Evolutionary conservation across 2,797 vertebrate species (phyloP).

Genomic region (Eulemur rubriventer): DNA sequence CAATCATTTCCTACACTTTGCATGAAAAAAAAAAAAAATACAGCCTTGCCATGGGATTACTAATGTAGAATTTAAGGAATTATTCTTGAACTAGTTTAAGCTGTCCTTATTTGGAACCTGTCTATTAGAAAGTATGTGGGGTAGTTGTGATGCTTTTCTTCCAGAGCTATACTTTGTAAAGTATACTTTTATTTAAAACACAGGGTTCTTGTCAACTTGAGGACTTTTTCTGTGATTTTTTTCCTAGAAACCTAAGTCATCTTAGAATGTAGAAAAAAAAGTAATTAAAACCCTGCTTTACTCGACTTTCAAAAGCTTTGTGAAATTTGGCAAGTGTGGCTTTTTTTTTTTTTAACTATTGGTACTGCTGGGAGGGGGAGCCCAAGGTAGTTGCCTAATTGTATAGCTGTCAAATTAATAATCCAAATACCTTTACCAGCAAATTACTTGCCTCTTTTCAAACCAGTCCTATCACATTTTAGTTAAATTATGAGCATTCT

Average conservation of each 20-base stretch:
- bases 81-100: neutral
- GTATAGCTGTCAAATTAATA: neutral
- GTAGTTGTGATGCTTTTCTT: no score
- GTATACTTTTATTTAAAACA: neutral
- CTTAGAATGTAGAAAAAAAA: neutral
- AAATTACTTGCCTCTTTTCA: neutral
- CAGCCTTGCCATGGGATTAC: neutral
- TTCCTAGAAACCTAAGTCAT: neutral
- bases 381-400: neutral
- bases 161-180: neutral
- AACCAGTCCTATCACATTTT: neutral
- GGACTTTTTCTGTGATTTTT: neutral
- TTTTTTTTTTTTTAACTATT: neutral
- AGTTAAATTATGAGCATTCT: neutral
- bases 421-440: neutral
- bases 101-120: neutral
- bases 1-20: neutral
- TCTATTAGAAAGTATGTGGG: neutral
- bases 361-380: neutral
- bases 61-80: neutral
- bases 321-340: neutral
- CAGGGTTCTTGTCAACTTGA: neutral
- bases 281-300: neutral
- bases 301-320: neutral
- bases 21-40: neutral